Conservation (phyloP, 2,113 vertebrate genomes). For the Thermophis baileyi region DNA sequence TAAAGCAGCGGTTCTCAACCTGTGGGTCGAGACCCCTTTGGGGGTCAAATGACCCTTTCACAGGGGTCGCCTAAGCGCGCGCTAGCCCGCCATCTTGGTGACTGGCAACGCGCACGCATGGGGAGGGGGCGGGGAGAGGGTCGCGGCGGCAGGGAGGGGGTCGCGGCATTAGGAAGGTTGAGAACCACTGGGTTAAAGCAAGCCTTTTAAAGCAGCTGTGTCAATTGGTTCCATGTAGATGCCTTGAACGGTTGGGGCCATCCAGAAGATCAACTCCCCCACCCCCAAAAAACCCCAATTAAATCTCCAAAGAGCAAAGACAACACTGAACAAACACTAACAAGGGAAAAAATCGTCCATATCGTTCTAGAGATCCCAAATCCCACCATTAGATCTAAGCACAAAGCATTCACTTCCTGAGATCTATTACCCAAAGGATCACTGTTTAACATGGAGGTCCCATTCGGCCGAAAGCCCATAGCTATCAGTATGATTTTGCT, state of each 20-base stretch:
- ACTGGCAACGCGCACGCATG: no score
- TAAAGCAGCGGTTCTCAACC: no score
- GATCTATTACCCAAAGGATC: not conserved
- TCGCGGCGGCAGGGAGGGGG: no score
- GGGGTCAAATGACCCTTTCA: no score
- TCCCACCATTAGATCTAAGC: not conserved
- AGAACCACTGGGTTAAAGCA: not conserved
- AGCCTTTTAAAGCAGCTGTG: not conserved
- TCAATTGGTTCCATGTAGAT: not conserved
- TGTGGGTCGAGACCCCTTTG: no score
- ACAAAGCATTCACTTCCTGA: not conserved
- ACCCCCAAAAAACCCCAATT: not conserved
- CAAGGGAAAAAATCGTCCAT: rapidly evolving
- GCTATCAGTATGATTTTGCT: not conserved
- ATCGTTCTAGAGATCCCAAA: not conserved
- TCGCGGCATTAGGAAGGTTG: no score
- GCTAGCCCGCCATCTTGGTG: no score
- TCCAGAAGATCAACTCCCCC: not conserved
- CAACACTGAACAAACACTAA: not conserved
- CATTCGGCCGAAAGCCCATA: not conserved
- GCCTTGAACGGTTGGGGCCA: not conserved
- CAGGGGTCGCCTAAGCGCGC: no score
- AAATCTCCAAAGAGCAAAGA: not conserved
- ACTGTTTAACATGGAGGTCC: not conserved
- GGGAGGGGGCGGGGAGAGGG: no score